A percentile compares a stretch with the other conserved stretches of the same genome.
These are phyloP conservation scores for Rhynchonema sp. DNA, from an alignment of 2,888 invertebrate species.

Conservation along the genomic window DNA sequence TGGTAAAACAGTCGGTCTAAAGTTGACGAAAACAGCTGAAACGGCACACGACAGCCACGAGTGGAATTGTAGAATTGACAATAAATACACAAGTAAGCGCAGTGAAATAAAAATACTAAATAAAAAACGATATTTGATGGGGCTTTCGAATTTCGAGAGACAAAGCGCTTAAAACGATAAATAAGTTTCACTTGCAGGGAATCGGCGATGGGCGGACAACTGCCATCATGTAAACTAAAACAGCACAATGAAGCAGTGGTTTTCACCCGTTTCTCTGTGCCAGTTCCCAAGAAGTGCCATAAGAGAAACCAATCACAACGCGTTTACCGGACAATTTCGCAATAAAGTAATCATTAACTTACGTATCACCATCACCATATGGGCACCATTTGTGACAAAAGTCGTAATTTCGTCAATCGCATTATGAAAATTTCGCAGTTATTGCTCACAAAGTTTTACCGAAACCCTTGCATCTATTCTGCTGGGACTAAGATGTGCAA, in stretches of 20 bases:
- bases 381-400: too few relatives aligned
- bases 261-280: not conserved
- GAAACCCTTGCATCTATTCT: too few relatives aligned
- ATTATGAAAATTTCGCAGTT: too few relatives aligned
- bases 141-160: not conserved
- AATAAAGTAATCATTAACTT: too few relatives aligned
- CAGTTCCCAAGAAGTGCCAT: not conserved
- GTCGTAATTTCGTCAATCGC: too few relatives aligned
- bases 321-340: too few relatives aligned
- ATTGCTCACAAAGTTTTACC: too few relatives aligned
- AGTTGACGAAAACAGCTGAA: too few relatives aligned
- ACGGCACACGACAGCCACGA: too few relatives aligned
- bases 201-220: not conserved
- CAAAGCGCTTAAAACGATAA: not conserved
- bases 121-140: not conserved
- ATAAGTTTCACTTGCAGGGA: not conserved
- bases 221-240: not conserved
- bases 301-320: not conserved
- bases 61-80: not conserved
- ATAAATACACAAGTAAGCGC: not conserved
- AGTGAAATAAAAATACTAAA: not conserved
- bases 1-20: too few relatives aligned
- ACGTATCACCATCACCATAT: too few relatives aligned
- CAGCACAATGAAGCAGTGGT: not conserved
- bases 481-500: too few relatives aligned